Evolutionary conservation across 2,888 invertebrate species (phyloP).

Genomic region (Mesorhabditis sp.): DNA sequence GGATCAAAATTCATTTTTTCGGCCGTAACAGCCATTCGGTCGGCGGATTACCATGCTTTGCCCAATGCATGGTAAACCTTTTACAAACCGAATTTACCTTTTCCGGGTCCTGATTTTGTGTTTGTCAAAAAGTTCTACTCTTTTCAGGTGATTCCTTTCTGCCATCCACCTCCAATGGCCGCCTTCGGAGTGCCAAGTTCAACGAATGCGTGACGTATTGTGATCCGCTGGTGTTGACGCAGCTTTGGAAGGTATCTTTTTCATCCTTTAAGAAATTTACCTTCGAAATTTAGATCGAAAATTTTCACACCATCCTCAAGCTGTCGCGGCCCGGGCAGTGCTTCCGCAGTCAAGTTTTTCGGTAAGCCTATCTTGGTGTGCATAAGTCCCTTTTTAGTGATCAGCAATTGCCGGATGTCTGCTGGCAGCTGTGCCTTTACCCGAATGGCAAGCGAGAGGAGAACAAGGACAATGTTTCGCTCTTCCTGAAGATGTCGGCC

Average conservation of each 20-base stretch:
- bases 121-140: no score
- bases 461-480: constrained; percentile 54
- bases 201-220: constrained; percentile 51
- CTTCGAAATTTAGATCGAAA: constrained; percentile 38
- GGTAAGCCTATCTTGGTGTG: constrained; percentile 12
- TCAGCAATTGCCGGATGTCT: constrained; percentile 47
- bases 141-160: background rate
- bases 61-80: no score
- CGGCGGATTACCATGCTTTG: no score
- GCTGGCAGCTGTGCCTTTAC: constrained; percentile 57
- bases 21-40: no score
- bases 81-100: no score
- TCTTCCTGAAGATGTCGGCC: constrained; percentile 58
- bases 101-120: no score
- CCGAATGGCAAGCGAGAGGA: constrained; percentile 58
- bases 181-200: constrained; percentile 7
- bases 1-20: no score
- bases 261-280: constrained; percentile 10
- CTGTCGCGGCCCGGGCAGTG: constrained; percentile 55
- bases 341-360: constrained; percentile 53
- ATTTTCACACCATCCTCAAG: constrained; percentile 52
- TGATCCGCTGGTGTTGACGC: constrained; percentile 51
- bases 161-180: background rate
- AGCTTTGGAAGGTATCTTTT: constrained; percentile 53
- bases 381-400: constrained; percentile 26